Base-by-base conservation (phyloP, 2,797 vertebrate genomes). In the Malurus splendens region DNA sequence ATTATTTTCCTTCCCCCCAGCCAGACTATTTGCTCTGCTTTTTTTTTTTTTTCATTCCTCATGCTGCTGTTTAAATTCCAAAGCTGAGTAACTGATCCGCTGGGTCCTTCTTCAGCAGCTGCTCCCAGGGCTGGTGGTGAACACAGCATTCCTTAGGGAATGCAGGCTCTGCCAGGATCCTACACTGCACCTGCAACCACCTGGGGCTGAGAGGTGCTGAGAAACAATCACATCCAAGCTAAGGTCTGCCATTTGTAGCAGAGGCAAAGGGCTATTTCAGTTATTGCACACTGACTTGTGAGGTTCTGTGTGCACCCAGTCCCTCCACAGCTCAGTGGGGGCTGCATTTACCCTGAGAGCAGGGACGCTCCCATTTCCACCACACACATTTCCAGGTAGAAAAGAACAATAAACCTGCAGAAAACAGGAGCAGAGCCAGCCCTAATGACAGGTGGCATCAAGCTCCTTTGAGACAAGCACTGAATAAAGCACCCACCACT, bases 141-240 rank as follows among this genome's bases (percentile, higher is more conserved):
- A 47, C 0, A 0, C 24, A 54, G 72, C 0, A 0, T 9, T 76
- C 3, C 0, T 44, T 6, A n/a, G 50, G 27, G n/a, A 73, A 60
- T 15, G 9, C 28, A 18, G 11, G 7, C 16, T 18, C 36, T 59
- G 72, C 1, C 2, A 55, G 15, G 20, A 18, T 11, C 48, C 67
- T 36, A 23, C 70, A 25, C 71, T 7, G 7, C 38, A 6, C 28
- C 5, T 47, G 17, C 17, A 38, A 45, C 59, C 14, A 10, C 19
- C 6, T 9, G 52, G 65, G 39, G 59, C 67, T 38, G n/a, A 22
- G 61, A 13, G 8, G 20, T 1, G 25, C 61, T 45, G 39, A 7
- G 36, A 82, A 10, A 44, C 27, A 44, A 9, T 19, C 67, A 3
- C 0, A 0, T 32, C 42, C 71, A 56, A 39, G 30, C 17, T 14